These are phyloP conservation scores for Triplophysa bombifrons DNA, from an alignment of 2,797 vertebrate species.

Conservation along the genomic window DNA sequence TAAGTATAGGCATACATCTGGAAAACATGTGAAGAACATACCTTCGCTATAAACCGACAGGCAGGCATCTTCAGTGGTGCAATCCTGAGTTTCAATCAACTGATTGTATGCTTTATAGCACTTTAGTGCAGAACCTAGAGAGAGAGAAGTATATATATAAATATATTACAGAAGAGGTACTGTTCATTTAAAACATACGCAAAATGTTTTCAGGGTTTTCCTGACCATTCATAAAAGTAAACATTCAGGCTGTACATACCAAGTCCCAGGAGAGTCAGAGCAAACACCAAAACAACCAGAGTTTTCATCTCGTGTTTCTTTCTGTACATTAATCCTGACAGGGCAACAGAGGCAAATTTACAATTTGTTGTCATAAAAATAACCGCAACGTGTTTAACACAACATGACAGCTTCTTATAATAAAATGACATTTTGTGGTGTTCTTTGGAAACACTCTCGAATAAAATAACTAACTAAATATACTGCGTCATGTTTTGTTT, in stretches of 20 bases:
- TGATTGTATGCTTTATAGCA: conserved; percentile 60
- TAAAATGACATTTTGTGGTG: no score
- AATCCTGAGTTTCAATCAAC: conserved; percentile 62
- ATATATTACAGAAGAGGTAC: neutral
- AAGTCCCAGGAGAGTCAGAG: conserved; percentile 62
- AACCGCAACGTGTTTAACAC: no score
- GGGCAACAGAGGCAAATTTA: neutral
- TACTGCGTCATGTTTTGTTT: neutral
- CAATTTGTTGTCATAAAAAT: neutral
- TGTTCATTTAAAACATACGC: no score
- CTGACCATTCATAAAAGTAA: neutral
- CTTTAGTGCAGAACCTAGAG: conserved; percentile 66
- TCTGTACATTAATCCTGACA: neutral
- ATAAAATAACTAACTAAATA: neutral
- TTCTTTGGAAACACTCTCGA: neutral
- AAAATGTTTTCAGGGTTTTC: no score
- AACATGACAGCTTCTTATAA: no score
- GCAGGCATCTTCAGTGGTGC: conserved; percentile 72
- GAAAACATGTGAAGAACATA: conserved; percentile 30
- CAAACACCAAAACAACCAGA: conserved; percentile 66
- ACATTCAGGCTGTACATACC: conserved; percentile 62
- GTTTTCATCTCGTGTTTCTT: conserved; percentile 62
- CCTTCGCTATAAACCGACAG: conserved; percentile 71
- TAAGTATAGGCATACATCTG: neutral
- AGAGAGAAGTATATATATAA: neutral